Conservation (phyloP, 2,797 vertebrate species). For the Pyrocephalus nanus region DNA sequence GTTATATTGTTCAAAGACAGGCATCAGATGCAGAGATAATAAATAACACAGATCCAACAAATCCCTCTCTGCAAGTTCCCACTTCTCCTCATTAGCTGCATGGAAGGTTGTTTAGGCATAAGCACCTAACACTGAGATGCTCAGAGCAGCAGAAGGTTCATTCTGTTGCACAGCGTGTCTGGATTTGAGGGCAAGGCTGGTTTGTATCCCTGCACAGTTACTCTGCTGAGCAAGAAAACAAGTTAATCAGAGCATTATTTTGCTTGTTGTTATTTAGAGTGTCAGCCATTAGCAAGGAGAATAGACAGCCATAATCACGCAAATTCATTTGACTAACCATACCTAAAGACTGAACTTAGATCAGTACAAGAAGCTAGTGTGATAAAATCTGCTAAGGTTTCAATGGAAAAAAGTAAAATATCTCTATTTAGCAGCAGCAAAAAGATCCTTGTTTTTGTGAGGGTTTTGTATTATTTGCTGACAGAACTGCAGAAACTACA, state of each 20-base stretch:
- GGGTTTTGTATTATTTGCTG: background rate
- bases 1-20: background rate
- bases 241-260: background rate
- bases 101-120: background rate
- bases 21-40: background rate
- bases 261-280: background rate
- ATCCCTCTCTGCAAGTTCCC: background rate
- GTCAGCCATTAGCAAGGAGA: background rate
- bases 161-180: background rate
- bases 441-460: background rate
- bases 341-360: background rate
- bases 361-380: background rate
- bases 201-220: background rate
- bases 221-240: background rate
- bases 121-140: background rate
- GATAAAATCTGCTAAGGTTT: background rate
- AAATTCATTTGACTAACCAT: constrained; percentile 28
- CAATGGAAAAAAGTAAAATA: background rate
- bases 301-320: background rate
- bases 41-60: background rate
- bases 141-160: background rate
- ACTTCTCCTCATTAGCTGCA: background rate
- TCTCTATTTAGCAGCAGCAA: background rate
- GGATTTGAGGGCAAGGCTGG: background rate
- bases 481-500: background rate